Conservation (phyloP, 23 tunicate species). For the Diplosoma virens region DNA sequence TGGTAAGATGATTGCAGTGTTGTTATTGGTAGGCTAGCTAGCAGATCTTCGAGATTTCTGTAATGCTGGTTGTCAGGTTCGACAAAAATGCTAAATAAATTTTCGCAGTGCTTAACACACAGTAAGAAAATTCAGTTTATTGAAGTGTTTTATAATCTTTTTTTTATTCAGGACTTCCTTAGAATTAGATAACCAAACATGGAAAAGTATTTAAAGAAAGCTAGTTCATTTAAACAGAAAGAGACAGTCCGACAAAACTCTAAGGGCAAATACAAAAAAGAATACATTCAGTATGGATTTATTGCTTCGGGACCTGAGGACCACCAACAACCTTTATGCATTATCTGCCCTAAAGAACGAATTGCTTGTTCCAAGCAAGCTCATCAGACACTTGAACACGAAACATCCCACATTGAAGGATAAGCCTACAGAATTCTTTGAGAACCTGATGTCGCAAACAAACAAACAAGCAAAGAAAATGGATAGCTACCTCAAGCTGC, state of each 20-base stretch:
- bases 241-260: constrained; percentile 37
- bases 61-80: constrained; percentile 13
- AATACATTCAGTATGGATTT: constrained; percentile 52
- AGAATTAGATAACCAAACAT: constrained; percentile 24
- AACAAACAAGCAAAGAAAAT: constrained; percentile 48
- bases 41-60: constrained; percentile 10
- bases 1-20: background rate
- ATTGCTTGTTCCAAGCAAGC: constrained; percentile 67
- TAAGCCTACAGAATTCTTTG: constrained; percentile 50
- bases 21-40: background rate
- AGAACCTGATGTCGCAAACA: constrained; percentile 65
- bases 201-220: constrained; percentile 30
- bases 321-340: constrained; percentile 61
- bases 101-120: background rate
- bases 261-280: constrained; percentile 46
- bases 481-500: constrained; percentile 66
- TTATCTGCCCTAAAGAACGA: constrained; percentile 62
- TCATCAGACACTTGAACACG: constrained; percentile 55
- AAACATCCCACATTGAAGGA: constrained; percentile 58
- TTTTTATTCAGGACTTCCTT: too few species aligned
- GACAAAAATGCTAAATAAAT: too few species aligned
- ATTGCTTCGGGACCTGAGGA: constrained; percentile 54
- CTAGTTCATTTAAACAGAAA: constrained; percentile 32
- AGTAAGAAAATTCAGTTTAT: constrained; percentile 6
- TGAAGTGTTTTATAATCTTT: constrained; percentile 11